Evolutionary conservation across 1,140 invertebrate genomes (phyloP), one percentile per base, ranked within the genome.

Genomic region (Mya arenaria): DNA sequence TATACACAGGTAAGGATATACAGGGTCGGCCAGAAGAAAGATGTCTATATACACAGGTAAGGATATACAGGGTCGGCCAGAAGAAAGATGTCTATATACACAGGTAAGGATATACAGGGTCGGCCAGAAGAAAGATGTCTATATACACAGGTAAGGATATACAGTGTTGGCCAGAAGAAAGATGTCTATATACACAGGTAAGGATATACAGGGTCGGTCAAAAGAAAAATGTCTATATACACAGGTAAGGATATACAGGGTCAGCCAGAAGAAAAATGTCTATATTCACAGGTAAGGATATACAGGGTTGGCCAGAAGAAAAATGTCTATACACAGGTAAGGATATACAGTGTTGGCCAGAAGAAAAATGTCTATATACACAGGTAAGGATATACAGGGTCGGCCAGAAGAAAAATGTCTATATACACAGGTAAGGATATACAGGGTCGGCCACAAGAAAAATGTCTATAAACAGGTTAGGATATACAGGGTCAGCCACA

Each of bases 1-100:
- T 72, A 95, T 98, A 60, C 97, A 98, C 91, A 97, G 96, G 96
- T 97, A 92, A 90, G 90, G 87, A 30, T 60, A 15, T 63, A 30
- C 25, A 36, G 6, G 25, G 4, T 19, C 0, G 8, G 17, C 28
- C 66, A 30, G 23, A 36, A 39, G 5, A 78, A 66, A 17, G 37
- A 34, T 58, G 48, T 66, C 3, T n/a, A n/a, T 19, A 74, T 52
- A 58, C 8, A 71, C 32, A 28, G 58, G 19, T 36, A 1, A 93
- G 97, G 55, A 96, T 98, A 58, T 97, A 98, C 93, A 94, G 98
- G 39, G 95, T 98, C 58, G 98, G 98, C 0, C 98, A 99, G 90
- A 95, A 90, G 17, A 96, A 96, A 89, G 89, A 94, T 88, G 97
- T 98, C 0, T 94, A 95, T 72, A 95, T 98, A 60, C 97, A 98